Evolutionary conservation across 2,113 vertebrate genomes (phyloP).

Genomic region (Ictalurus furcatus): DNA sequence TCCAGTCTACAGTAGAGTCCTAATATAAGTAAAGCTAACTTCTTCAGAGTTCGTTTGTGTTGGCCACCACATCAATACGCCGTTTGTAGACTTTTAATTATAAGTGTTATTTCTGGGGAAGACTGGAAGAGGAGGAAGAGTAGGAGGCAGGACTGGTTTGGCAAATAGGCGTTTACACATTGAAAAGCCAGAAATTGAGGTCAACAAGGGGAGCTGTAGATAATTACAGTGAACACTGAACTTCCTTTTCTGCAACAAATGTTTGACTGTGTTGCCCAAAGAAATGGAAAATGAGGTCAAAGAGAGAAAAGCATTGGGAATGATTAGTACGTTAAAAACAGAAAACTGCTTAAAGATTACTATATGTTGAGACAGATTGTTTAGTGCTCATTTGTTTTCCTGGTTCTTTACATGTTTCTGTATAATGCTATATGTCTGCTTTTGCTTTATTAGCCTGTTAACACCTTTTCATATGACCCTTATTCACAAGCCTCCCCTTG

Average conservation of each 20-base stretch:
- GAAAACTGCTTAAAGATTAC: neutral
- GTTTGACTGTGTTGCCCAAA: neutral
- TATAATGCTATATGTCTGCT: neutral
- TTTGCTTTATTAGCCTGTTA: slow-evolving; percentile 40
- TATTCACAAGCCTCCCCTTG: neutral
- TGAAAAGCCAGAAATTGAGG: slow-evolving; percentile 50
- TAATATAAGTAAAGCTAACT: neutral
- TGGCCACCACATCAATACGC: slow-evolving; percentile 2
- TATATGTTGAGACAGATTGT: neutral
- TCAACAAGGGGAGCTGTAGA: slow-evolving; percentile 50
- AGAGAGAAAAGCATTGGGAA: neutral
- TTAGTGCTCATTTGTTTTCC: neutral
- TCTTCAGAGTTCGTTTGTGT: slow-evolving; percentile 6
- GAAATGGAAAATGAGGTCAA: neutral
- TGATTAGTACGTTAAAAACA: neutral
- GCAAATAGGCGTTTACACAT: neutral
- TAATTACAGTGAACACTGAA: slow-evolving; percentile 38
- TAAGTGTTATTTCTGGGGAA: slow-evolving; percentile 32
- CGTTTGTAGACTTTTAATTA: slow-evolving; percentile 28
- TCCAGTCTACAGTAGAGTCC: neutral
- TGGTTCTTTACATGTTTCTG: neutral
- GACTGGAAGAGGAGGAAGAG: slow-evolving; percentile 27
- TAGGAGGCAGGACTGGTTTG: slow-evolving; percentile 10
- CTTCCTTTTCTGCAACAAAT: slow-evolving; percentile 45
- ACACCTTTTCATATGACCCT: slow-evolving; percentile 10